Percentiles rank a stretch among this genome's conserved stretches.
phyloP scores from a whole-genome alignment of 2,797 vertebrate species.

The Hydrocynus forskahlii region DNA sequence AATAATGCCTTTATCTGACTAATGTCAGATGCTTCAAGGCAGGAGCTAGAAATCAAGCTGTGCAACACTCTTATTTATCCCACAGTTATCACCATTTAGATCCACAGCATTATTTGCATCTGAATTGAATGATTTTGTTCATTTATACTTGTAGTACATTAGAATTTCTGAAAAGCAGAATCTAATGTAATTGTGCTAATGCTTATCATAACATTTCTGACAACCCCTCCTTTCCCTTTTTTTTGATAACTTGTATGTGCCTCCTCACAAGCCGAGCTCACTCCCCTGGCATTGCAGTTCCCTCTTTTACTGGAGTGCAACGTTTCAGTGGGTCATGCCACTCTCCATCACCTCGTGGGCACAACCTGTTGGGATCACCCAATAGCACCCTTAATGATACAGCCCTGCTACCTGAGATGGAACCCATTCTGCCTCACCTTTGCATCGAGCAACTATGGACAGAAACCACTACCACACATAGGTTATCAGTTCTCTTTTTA shows the following conservation, averaged over 20 bases:
- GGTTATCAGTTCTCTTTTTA: constrained; percentile 68
- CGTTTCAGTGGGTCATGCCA: constrained; percentile 91
- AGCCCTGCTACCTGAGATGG: constrained; percentile 83
- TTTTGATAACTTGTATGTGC: not conserved
- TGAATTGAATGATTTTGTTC: no score
- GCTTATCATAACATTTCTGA: not conserved
- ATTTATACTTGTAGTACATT: no score
- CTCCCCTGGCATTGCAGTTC: constrained; percentile 91
- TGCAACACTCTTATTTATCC: no score
- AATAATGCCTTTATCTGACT: no score
- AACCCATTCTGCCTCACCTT: constrained; percentile 92
- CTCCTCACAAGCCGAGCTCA: constrained; percentile 86
- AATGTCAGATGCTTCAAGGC: no score
- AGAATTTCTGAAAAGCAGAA: not conserved
- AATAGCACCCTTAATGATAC: constrained; percentile 85
- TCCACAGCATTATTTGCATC: no score
- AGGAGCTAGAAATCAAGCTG: no score
- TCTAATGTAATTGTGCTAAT: not conserved
- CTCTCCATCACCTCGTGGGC: constrained; percentile 79
- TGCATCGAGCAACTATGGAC: constrained; percentile 97
- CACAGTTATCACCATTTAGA: no score
- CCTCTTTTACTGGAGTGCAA: constrained; percentile 88
- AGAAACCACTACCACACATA: constrained; percentile 78
- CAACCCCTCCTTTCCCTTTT: no score
- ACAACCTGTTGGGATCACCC: constrained; percentile 82